phyloP scores from a whole-genome alignment of 2,797 vertebrate species.

The Morelia viridis region DNA sequence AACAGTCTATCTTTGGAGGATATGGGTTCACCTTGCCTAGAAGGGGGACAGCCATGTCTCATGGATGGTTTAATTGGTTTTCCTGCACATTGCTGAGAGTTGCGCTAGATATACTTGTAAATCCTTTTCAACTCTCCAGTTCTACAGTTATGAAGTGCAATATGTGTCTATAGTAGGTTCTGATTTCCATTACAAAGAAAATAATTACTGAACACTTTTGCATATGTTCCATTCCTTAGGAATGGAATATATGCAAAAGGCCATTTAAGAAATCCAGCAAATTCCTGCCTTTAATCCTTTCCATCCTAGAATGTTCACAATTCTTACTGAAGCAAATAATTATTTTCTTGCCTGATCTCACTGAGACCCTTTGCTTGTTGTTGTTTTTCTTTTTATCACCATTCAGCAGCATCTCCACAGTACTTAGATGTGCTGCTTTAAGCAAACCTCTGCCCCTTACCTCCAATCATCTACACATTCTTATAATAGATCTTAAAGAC shows the following conservation, averaged over 20 bases:
- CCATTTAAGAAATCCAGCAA: background rate
- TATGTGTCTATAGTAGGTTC: background rate
- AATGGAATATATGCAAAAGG: background rate
- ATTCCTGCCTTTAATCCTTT: background rate
- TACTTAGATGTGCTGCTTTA: background rate
- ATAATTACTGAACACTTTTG: background rate
- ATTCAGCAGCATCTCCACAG: background rate
- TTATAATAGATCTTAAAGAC: background rate
- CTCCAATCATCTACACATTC: background rate
- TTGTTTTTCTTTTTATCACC: background rate
- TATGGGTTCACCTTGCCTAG: too few species aligned
- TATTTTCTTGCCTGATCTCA: background rate
- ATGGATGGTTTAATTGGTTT: background rate
- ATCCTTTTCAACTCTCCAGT: background rate
- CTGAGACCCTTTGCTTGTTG: background rate
- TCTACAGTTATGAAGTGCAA: background rate
- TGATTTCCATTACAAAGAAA: background rate
- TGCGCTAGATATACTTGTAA: background rate
- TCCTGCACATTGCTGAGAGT: background rate
- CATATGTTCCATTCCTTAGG: background rate
- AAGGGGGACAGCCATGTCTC: too few species aligned
- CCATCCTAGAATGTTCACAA: background rate
- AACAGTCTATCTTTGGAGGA: too few species aligned
- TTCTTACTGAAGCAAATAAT: background rate
- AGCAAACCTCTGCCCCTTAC: background rate